A percentile compares a stretch with the other conserved stretches of the same genome.
Evolutionary conservation across 1,140 invertebrate species (phyloP).

Genomic region (Hyles euphorbiae): DNA sequence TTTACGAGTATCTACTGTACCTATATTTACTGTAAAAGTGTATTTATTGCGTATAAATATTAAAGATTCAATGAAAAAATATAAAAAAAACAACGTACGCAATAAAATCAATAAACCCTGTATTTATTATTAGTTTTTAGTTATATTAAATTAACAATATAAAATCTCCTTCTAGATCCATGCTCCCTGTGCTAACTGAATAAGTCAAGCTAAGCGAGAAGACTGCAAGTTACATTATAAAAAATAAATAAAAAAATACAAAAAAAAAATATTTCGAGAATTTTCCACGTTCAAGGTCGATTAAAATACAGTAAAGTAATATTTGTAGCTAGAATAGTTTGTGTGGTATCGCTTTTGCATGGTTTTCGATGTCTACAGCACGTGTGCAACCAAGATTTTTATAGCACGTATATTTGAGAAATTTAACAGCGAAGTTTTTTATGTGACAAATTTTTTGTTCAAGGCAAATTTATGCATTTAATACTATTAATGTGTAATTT

Average conservation of each 20-base stretch:
- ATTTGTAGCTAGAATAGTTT: constrained; percentile 38
- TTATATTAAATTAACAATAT: neutral
- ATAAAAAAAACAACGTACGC: too few relatives aligned
- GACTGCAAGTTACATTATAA: constrained; percentile 62
- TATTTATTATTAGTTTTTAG: neutral
- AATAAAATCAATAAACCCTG: too few relatives aligned
- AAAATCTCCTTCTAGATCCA: constrained; percentile 79
- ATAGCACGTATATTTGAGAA: too few relatives aligned
- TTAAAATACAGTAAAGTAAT: constrained; percentile 44
- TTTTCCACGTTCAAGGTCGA: constrained; percentile 46
- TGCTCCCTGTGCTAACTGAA: constrained; percentile 86
- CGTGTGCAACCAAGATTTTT: too few relatives aligned
- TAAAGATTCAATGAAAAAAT: too few relatives aligned
- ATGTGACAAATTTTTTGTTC: too few relatives aligned
- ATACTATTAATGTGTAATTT: too few relatives aligned
- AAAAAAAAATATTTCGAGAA: constrained; percentile 28
- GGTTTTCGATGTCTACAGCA: neutral
- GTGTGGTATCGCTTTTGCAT: constrained; percentile 10
- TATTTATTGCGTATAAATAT: too few relatives aligned
- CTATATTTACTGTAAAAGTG: too few relatives aligned
- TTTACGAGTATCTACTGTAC: too few relatives aligned
- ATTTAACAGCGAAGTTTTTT: too few relatives aligned
- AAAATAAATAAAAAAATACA: constrained; percentile 36
- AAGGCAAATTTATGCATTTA: too few relatives aligned
- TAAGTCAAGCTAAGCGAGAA: constrained; percentile 74